Percentiles rank a stretch among this genome's conserved stretches.
Evolutionary conservation across 2,113 vertebrate genomes (phyloP).

Genomic region (Xiphophorus couchianus): DNA sequence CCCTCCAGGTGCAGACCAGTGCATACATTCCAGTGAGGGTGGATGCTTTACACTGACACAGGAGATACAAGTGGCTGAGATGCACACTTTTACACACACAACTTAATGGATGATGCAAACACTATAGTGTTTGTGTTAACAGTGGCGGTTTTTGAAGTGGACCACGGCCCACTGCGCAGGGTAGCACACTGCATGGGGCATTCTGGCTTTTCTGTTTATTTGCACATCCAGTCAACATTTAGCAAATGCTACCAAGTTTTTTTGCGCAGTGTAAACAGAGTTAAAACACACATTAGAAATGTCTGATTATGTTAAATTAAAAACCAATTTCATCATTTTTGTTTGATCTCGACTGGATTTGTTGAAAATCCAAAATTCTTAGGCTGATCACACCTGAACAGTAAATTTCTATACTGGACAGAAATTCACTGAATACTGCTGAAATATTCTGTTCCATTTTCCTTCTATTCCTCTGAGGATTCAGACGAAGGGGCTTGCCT

Average conservation of each 20-base stretch:
- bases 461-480: neutral
- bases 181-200: neutral
- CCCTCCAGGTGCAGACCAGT: slow-evolving; percentile 57
- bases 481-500: neutral
- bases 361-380: neutral
- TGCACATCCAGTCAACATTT: neutral
- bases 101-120: slow-evolving; percentile 39
- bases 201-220: neutral
- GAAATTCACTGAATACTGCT: neutral
- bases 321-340: neutral
- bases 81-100: slow-evolving; percentile 35
- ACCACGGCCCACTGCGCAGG: neutral
- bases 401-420: neutral
- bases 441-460: neutral
- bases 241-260: neutral
- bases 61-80: slow-evolving; percentile 43
- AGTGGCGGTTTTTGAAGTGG: slow-evolving; percentile 27
- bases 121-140: slow-evolving; percentile 10
- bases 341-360: neutral
- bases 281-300: neutral
- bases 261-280: neutral
- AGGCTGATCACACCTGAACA: neutral
- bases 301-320: neutral
- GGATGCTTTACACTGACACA: slow-evolving; percentile 38
- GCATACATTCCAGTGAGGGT: slow-evolving; percentile 43